phyloP scores from a whole-genome alignment of 2,797 vertebrate species.

The Pseudomugil gertrudae region DNA sequence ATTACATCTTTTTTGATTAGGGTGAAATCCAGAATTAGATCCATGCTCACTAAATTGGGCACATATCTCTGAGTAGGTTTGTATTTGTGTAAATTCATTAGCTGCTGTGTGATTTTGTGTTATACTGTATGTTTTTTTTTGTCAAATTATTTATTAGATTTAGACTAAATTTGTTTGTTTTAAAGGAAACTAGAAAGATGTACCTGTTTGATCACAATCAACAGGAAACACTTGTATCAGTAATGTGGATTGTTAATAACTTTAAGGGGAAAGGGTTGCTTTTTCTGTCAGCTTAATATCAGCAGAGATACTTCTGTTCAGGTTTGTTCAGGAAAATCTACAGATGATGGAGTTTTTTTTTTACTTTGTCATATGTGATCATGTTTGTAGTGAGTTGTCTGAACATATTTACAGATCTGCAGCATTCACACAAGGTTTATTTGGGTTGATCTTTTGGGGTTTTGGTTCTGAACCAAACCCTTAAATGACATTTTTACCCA shows the following conservation, averaged over 20 bases:
- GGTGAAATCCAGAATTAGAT: slow-evolving; percentile 82
- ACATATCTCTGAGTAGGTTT: slow-evolving; percentile 59
- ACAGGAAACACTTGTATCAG: slow-evolving; percentile 51
- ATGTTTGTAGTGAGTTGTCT: neutral
- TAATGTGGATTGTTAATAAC: neutral
- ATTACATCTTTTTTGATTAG: slow-evolving; percentile 83
- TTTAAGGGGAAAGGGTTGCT: neutral
- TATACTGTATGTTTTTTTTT: slow-evolving; percentile 9
- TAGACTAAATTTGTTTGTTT: neutral
- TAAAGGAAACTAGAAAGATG: slow-evolving; percentile 12
- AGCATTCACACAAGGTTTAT: neutral
- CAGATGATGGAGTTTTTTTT: neutral
- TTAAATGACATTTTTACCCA: neutral
- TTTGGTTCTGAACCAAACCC: neutral
- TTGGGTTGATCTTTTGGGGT: neutral
- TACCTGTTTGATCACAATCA: slow-evolving; percentile 68
- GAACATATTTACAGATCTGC: neutral
- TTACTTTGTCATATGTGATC: neutral
- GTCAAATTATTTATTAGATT: slow-evolving; percentile 14
- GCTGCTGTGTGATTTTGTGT: slow-evolving; percentile 30
- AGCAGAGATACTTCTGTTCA: neutral
- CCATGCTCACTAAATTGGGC: slow-evolving; percentile 71
- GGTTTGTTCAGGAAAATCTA: neutral
- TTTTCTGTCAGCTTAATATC: neutral
- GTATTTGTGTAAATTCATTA: slow-evolving; percentile 58